A percentile compares a stretch with the other conserved stretches of the same genome.
phyloP scores from a whole-genome alignment of 2,113 vertebrate species.

The Poicephalus gulielmi region DNA sequence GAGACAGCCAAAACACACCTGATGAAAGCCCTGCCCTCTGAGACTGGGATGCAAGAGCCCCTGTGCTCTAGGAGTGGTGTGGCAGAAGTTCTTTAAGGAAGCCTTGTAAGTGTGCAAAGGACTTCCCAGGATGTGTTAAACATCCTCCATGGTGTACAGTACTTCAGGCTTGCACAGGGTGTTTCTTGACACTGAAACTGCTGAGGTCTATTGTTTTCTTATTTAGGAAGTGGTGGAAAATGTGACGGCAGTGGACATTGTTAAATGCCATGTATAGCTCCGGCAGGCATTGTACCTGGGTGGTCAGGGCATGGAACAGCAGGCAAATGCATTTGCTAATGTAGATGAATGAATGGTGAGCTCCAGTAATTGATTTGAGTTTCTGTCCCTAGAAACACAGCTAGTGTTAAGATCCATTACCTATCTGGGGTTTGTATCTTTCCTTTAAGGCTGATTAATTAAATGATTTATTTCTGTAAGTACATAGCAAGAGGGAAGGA shows the following conservation, averaged over 20 bases:
- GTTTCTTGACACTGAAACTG: background rate
- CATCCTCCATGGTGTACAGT: rapidly evolving
- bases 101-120: background rate
- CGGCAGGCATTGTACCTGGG: background rate
- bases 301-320: background rate
- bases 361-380: background rate
- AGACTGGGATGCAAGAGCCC: background rate
- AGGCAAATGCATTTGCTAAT: background rate
- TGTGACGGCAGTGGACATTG: background rate
- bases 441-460: background rate
- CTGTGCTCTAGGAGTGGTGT: background rate
- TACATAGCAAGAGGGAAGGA: background rate
- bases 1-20: background rate
- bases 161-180: background rate
- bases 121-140: background rate
- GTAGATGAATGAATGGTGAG: background rate
- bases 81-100: background rate
- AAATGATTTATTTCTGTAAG: background rate
- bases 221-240: background rate
- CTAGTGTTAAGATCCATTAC: background rate
- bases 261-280: background rate
- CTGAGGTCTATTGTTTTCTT: background rate
- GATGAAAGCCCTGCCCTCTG: background rate
- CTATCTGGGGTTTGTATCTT: background rate
- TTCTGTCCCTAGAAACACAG: background rate